These are phyloP conservation scores for Hypotaenidia okinawae DNA, from an alignment of 2,797 vertebrate genomes.

Conservation along the genomic window DNA sequence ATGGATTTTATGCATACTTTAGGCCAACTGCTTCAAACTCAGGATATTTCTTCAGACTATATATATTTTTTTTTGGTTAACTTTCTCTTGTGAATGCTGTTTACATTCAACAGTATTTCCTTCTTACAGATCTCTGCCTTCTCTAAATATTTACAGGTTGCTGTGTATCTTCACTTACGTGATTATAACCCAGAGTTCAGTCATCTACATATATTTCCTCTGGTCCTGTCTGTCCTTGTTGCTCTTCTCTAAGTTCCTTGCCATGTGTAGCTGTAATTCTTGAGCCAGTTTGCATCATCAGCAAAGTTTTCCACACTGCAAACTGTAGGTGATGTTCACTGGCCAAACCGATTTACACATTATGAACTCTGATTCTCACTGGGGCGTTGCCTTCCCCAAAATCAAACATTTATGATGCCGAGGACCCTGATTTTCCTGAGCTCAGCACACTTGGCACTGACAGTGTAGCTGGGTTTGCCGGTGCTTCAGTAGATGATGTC, in stretches of 20 bases:
- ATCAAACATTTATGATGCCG: neutral
- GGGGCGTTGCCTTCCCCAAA: neutral
- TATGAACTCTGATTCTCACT: neutral
- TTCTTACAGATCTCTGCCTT: neutral
- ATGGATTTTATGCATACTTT: neutral
- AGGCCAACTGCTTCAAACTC: neutral
- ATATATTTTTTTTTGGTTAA: neutral
- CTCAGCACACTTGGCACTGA: neutral
- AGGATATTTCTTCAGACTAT: neutral
- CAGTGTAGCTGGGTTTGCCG: neutral
- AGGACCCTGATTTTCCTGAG: neutral
- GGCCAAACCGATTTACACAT: neutral
- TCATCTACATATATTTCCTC: neutral
- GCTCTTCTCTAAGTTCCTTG: neutral
- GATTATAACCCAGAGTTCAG: neutral
- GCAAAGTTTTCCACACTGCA: neutral
- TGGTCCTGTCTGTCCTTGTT: neutral
- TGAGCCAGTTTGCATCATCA: neutral
- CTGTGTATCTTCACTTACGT: neutral
- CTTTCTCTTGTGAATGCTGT: neutral
- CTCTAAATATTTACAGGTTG: conserved; percentile 11
- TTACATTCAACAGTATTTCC: neutral
- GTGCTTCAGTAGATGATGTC: neutral
- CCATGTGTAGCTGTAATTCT: neutral
- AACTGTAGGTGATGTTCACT: neutral